Conservation (phyloP, 2,113 vertebrate species). For the Heloderma charlesbogerti region DNA sequence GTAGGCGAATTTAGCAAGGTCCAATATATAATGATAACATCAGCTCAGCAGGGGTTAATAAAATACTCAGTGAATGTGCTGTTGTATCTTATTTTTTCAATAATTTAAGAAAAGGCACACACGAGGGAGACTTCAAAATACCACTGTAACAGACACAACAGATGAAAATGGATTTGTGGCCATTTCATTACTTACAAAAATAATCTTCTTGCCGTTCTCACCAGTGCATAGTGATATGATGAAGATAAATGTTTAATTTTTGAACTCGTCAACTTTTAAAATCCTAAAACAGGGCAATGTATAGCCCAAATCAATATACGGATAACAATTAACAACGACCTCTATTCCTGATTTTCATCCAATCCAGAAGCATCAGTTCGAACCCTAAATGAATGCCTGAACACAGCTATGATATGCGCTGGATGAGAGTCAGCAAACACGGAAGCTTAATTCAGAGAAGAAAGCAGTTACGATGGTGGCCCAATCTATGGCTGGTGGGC, state of each 20-base stretch:
- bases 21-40: neutral
- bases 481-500: neutral
- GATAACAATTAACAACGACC: neutral
- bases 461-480: neutral
- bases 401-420: neutral
- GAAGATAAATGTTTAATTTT: conserved; percentile 10
- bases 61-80: neutral
- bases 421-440: neutral
- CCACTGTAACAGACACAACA: neutral
- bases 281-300: neutral
- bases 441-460: neutral
- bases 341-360: neutral
- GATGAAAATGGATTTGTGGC: neutral
- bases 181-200: neutral
- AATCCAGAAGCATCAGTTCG: neutral
- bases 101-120: neutral
- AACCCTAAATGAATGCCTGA: neutral
- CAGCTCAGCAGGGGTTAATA: neutral
- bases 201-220: neutral
- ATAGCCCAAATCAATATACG: neutral
- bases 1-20: neutral
- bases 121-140: neutral
- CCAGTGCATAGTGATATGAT: neutral
- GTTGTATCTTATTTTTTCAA: neutral
- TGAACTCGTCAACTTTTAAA: neutral